phyloP scores from a whole-genome alignment of 1,140 invertebrate species.

The Oppia nitens region DNA sequence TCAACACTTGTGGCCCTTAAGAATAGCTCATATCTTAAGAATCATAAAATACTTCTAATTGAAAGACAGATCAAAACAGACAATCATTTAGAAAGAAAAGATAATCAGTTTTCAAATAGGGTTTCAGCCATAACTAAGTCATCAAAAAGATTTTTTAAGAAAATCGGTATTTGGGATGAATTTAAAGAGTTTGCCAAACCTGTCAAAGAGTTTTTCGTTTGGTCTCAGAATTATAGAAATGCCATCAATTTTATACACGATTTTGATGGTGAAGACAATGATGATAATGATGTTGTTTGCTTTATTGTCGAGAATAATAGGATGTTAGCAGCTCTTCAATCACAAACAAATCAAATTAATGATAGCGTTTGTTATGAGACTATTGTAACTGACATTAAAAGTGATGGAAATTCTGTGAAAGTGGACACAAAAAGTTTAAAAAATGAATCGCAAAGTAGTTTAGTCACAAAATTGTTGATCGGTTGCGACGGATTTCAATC shows the following conservation, averaged over 20 bases:
- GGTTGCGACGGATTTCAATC: slow-evolving; percentile 19
- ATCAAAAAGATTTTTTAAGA: slow-evolving; percentile 14
- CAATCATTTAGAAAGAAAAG: neutral
- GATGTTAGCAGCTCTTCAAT: slow-evolving; percentile 3
- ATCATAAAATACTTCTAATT: slow-evolving; percentile 11
- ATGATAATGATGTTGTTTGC: slow-evolving; percentile 2
- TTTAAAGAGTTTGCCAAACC: slow-evolving; percentile 10
- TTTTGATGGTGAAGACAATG: neutral
- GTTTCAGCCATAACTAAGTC: slow-evolving; percentile 15
- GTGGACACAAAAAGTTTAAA: neutral
- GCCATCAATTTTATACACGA: slow-evolving; percentile 8
- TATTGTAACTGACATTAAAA: neutral
- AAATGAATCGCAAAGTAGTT: neutral
- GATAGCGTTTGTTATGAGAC: slow-evolving; percentile 3
- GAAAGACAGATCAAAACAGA: slow-evolving; percentile 9
- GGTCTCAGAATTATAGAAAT: slow-evolving; percentile 10
- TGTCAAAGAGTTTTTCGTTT: slow-evolving; percentile 13
- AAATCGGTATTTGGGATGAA: slow-evolving; percentile 12
- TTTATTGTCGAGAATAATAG: slow-evolving; percentile 16
- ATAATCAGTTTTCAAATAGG: slow-evolving; percentile 14
- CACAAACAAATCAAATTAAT: neutral
- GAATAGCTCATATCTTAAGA: neutral
- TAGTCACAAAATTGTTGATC: slow-evolving; percentile 9
- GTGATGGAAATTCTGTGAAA: neutral
- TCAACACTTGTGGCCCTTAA: slow-evolving; percentile 10